A percentile compares a stretch with the other conserved stretches of the same genome.
Conservation (phyloP, 2,113 vertebrate genomes). For the Hippocampus comes region DNA sequence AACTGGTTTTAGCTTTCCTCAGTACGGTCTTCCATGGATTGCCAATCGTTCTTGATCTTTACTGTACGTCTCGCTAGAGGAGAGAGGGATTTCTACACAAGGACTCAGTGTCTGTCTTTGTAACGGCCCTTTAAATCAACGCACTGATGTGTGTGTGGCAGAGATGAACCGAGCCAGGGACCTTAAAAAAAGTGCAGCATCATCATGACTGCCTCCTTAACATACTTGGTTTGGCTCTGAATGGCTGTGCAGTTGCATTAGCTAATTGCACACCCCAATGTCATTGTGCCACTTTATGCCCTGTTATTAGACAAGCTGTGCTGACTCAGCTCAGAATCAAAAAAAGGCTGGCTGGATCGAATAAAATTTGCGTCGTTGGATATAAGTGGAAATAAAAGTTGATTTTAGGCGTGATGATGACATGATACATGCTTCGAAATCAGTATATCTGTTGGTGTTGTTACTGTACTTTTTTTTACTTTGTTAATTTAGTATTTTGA, state of each 20-base stretch:
- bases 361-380: background rate
- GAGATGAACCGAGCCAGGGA: slow-evolving; percentile 9
- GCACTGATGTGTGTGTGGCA: background rate
- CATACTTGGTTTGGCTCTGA: slow-evolving; percentile 31
- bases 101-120: background rate
- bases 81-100: background rate
- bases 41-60: slow-evolving; percentile 28
- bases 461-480: too few species aligned
- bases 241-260: slow-evolving; percentile 50
- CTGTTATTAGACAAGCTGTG: slow-evolving; percentile 24
- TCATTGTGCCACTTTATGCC: slow-evolving; percentile 31
- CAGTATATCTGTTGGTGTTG: background rate
- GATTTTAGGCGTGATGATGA: background rate
- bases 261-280: slow-evolving; percentile 48
- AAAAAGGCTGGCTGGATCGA: background rate
- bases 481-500: too few species aligned
- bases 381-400: background rate
- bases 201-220: slow-evolving; percentile 40
- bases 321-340: slow-evolving; percentile 25
- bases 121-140: slow-evolving; percentile 26
- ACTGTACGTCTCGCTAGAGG: slow-evolving; percentile 8
- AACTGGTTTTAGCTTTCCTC: background rate
- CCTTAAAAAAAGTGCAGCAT: slow-evolving; percentile 46
- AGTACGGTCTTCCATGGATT: slow-evolving; percentile 9
- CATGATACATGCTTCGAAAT: background rate